Percentiles rank a stretch among this genome's conserved stretches.
Evolutionary conservation across 2,888 invertebrate genomes (phyloP).

Genomic region (Brachypalpus laphriformis): DNA sequence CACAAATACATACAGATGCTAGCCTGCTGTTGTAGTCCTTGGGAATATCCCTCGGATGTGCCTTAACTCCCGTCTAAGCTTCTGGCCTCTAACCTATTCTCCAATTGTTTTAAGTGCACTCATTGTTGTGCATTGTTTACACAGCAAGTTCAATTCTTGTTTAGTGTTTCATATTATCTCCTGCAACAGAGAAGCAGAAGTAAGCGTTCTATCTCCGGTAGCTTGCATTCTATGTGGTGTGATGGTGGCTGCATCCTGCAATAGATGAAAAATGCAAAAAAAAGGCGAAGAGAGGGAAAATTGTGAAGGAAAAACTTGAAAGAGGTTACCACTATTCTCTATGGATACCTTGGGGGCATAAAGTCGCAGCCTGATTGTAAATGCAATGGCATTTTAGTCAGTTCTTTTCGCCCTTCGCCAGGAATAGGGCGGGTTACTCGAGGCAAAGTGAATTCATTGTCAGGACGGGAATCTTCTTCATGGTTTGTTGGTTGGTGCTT

Average conservation of each 20-base stretch:
- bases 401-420: conserved; percentile 37
- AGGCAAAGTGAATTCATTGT: conserved; percentile 59
- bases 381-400: conserved; percentile 67
- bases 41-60: conserved; percentile 14
- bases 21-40: background rate
- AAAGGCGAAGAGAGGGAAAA: conserved; percentile 11
- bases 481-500: conserved; percentile 62
- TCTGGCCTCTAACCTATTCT: conserved; percentile 60
- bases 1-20: background rate
- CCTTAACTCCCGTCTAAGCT: conserved; percentile 38
- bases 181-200: conserved; percentile 33
- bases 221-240: conserved; percentile 33
- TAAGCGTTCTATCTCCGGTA: conserved; percentile 50
- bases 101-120: conserved; percentile 73
- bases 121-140: conserved; percentile 70
- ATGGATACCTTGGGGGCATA: conserved; percentile 67
- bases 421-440: conserved; percentile 7
- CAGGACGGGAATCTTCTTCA: conserved; percentile 54
- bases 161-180: conserved; percentile 67
- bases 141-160: conserved; percentile 69
- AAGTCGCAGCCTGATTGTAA: conserved; percentile 72
- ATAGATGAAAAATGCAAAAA: conserved; percentile 42
- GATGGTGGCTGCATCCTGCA: conserved; percentile 44
- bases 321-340: conserved; percentile 59
- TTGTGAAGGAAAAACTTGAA: conserved; percentile 50